Percentiles rank a stretch among this genome's conserved stretches.
Conservation (phyloP, 1,140 invertebrate genomes). For the Mya arenaria region DNA sequence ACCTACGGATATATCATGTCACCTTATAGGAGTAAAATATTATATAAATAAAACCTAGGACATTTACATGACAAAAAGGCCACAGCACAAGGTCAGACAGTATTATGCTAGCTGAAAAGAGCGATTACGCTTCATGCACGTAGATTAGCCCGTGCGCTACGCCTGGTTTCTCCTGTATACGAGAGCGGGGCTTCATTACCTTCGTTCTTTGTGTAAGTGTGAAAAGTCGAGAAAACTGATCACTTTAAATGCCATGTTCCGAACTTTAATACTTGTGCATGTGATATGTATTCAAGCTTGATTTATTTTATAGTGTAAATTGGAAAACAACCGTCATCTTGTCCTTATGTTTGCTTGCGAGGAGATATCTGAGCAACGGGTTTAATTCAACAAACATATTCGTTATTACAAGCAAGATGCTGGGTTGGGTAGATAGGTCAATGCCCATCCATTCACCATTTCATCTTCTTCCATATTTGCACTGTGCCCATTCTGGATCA, state of each 20-base stretch:
- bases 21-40: background rate
- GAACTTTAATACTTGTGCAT: conserved; percentile 14
- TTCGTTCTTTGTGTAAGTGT: conserved; percentile 18
- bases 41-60: background rate
- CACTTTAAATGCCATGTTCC: conserved; percentile 21
- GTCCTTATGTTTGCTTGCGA: too few species aligned
- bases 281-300: too few species aligned
- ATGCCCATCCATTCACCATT: too few species aligned
- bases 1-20: background rate
- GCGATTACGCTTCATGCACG: conserved; percentile 29
- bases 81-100: conserved; percentile 38
- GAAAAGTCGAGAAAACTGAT: conserved; percentile 33
- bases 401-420: too few species aligned
- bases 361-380: too few species aligned
- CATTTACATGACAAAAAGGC: conserved; percentile 38
- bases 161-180: background rate
- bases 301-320: too few species aligned
- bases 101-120: conserved; percentile 1
- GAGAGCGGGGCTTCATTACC: background rate
- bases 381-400: too few species aligned
- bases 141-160: conserved; percentile 1
- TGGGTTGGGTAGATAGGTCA: too few species aligned
- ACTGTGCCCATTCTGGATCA: too few species aligned
- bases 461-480: too few species aligned
- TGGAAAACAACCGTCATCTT: too few species aligned